A percentile compares a stretch with the other conserved stretches of the same genome.
These are phyloP conservation scores for Pantherophis vulpinus DNA, from an alignment of 2,797 vertebrate genomes.

Conservation along the genomic window DNA sequence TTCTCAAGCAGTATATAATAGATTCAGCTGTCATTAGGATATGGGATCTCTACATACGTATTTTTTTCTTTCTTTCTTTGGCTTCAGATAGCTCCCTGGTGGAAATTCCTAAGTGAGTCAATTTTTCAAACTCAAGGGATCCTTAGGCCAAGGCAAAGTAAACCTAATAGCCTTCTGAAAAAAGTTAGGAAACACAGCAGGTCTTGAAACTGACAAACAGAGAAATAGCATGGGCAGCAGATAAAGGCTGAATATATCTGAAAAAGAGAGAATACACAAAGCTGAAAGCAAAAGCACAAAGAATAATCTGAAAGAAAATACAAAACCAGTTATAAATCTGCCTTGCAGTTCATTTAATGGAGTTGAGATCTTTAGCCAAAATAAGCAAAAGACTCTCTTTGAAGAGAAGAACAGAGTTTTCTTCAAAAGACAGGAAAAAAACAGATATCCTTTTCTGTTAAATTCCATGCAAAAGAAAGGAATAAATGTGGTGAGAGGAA, in stretches of 20 bases:
- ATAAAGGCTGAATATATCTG: constrained; percentile 5
- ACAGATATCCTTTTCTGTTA: neutral
- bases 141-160: neutral
- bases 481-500: neutral
- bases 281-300: neutral
- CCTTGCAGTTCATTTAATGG: neutral
- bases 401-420: neutral
- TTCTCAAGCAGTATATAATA: neutral
- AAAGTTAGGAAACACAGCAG: neutral
- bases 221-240: neutral
- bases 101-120: neutral
- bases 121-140: neutral
- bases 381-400: neutral
- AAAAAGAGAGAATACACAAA: neutral
- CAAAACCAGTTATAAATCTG: neutral
- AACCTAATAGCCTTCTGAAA: neutral
- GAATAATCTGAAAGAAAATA: neutral
- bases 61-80: neutral
- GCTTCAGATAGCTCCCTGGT: neutral
- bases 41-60: neutral
- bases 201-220: constrained; percentile 12
- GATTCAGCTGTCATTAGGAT: neutral
- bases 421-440: neutral
- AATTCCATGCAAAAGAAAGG: neutral
- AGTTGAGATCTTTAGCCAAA: neutral